phyloP scores from a whole-genome alignment of 2,888 invertebrate genomes.

The Tipula confusa region DNA sequence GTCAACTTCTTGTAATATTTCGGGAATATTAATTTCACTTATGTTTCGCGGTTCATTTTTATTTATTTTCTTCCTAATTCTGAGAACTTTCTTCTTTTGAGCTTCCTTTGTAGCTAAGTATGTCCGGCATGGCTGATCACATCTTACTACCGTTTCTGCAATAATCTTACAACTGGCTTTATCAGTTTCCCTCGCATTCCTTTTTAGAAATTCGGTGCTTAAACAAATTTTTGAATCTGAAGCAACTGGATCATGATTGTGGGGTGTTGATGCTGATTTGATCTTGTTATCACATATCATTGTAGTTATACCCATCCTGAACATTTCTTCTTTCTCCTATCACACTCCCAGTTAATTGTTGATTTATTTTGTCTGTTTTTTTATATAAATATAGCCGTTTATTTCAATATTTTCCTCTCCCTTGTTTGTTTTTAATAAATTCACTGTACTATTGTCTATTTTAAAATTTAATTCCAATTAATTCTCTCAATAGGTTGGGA shows the following conservation, averaged over 20 bases:
- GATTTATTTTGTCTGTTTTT: no score
- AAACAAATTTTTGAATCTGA: not conserved
- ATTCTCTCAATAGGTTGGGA: no score
- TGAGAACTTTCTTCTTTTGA: not conserved
- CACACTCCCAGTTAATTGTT: no score
- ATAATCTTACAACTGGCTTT: not conserved
- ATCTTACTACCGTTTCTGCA: not conserved
- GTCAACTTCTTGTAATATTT: not conserved
- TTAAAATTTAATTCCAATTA: no score
- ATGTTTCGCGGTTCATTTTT: not conserved
- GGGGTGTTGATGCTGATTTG: no score
- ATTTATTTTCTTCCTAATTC: not conserved
- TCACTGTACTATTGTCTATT: no score
- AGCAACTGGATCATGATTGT: not conserved
- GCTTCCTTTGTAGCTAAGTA: not conserved
- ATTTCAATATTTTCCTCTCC: no score
- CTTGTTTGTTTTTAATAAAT: no score
- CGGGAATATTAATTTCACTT: not conserved
- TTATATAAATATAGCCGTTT: no score
- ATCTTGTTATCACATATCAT: no score
- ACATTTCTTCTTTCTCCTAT: no score
- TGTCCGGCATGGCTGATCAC: not conserved
- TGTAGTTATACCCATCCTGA: no score
- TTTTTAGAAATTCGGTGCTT: not conserved
- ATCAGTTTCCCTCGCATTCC: not conserved